Evolutionary conservation across 2,888 invertebrate genomes (phyloP), one percentile per base, ranked within the genome.

Genomic region (Syrphus vitripennis): DNA sequence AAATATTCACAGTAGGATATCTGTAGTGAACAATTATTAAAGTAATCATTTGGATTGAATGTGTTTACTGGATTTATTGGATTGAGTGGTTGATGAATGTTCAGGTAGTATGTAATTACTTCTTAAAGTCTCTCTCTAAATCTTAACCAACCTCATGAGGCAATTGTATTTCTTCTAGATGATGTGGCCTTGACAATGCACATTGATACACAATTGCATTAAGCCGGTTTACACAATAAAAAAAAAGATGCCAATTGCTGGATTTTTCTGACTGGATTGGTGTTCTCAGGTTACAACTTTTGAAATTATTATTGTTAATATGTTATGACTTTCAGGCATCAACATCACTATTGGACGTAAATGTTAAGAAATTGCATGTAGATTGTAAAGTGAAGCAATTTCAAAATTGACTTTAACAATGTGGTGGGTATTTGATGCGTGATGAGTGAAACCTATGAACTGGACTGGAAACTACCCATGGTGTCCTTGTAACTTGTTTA

Each of bases 111-210:
- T 63, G 57, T 55, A 45, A 78, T 77, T 77, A 59, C 6, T 48
- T 6, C 45, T 37, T 63, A 10, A 61, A 24, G 42, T 70, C 24
- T 72, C 24, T 40, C 16, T 34, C 37, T 61, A 6, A 1, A 63
- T 42, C 12, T 45, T 26, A 10, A 42, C 4, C 31, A 31, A 34
- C 48, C 12, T 24, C 12, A 55, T n/a, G 42, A 14, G 34, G 61
- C 45, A 57, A 29, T 80, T 57, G 67, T 69, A 24, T n/a, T 14
- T 37, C 10, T 24, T 29, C 29, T 26, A 37, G 55, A 42, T 63
- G 34, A 53, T 48, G 9, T 12, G 40, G 78, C 83, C 83, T 83
- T 83, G 83, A 74, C 83, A 34, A 40, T 74, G 76, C 34, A 45
- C 26, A 24, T 61, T 34, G 29, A 42, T 71, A 45, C 24, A 57